Evolutionary conservation across 2,797 vertebrate species (phyloP).

Genomic region (Hyperoplus immaculatus): DNA sequence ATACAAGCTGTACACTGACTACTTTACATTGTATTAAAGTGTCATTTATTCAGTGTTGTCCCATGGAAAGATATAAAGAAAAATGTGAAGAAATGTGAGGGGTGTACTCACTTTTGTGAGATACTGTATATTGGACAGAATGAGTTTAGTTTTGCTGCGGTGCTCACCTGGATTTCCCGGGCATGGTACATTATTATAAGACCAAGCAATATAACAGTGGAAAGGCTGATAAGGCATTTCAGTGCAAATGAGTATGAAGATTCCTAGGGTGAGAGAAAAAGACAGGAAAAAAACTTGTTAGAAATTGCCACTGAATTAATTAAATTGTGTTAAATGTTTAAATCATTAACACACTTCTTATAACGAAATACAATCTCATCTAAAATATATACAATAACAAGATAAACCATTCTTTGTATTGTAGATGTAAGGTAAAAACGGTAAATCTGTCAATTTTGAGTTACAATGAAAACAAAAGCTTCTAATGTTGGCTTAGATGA

Average conservation of each 20-base stretch:
- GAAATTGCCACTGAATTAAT: constrained; percentile 7
- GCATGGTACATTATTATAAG: constrained; percentile 97
- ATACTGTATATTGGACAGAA: constrained; percentile 10
- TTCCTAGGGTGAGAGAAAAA: constrained; percentile 85
- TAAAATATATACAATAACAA: background rate
- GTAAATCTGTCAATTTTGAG: background rate
- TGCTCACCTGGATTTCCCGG: constrained; percentile 95
- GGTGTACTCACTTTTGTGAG: too few species aligned
- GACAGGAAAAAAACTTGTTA: constrained; percentile 51
- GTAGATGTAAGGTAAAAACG: constrained; percentile 12
- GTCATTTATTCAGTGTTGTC: too few species aligned
- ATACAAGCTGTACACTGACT: too few species aligned
- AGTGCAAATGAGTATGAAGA: constrained; percentile 96
- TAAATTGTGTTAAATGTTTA: background rate
- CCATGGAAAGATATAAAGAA: too few species aligned
- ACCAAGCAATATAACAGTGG: constrained; percentile 95
- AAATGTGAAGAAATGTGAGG: too few species aligned
- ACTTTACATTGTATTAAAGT: too few species aligned
- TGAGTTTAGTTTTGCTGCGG: background rate
- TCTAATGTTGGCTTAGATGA: background rate
- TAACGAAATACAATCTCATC: background rate
- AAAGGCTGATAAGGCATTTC: constrained; percentile 99
- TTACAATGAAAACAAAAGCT: constrained; percentile 3
- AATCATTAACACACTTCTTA: constrained; percentile 9
- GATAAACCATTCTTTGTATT: background rate